These are phyloP conservation scores for Loriculus beryllinus DNA, from an alignment of 2,797 vertebrate genomes.

Conservation along the genomic window DNA sequence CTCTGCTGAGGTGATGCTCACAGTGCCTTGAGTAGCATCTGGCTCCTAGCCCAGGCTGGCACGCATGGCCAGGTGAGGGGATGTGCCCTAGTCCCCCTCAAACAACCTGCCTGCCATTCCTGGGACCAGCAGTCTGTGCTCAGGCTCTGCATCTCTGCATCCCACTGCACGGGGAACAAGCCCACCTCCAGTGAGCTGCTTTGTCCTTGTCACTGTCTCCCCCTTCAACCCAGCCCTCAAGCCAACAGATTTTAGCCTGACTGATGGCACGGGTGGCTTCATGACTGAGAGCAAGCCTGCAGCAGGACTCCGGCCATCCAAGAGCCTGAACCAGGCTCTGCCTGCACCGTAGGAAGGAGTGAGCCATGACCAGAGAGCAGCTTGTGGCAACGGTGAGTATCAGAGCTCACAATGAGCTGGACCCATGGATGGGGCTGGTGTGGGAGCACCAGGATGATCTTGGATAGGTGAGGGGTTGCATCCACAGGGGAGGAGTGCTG, in stretches of 20 bases:
- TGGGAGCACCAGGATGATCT: not conserved
- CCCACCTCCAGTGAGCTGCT: not conserved
- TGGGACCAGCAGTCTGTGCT: not conserved
- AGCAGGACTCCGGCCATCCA: not conserved
- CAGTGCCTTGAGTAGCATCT: not conserved
- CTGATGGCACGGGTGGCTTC: not conserved
- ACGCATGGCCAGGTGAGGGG: fast-evolving
- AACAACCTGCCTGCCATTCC: not conserved
- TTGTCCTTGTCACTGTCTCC: not conserved
- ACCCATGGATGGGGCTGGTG: not conserved
- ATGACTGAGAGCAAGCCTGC: not conserved
- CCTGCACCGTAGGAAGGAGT: not conserved
- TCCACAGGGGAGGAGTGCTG: not conserved
- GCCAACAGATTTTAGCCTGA: not conserved
- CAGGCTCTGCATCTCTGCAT: not conserved
- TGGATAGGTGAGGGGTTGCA: not conserved
- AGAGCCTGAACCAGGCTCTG: not conserved
- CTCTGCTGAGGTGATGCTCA: not conserved
- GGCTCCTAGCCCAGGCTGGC: not conserved
- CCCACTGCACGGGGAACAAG: not conserved
- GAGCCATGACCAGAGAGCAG: not conserved
- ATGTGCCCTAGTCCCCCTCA: not conserved
- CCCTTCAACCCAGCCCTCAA: not conserved
- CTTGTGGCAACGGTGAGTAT: not conserved
- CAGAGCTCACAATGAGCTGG: not conserved